Evolutionary conservation across 2,888 invertebrate species (phyloP).

Genomic region (Himalopsyche tibetana): DNA sequence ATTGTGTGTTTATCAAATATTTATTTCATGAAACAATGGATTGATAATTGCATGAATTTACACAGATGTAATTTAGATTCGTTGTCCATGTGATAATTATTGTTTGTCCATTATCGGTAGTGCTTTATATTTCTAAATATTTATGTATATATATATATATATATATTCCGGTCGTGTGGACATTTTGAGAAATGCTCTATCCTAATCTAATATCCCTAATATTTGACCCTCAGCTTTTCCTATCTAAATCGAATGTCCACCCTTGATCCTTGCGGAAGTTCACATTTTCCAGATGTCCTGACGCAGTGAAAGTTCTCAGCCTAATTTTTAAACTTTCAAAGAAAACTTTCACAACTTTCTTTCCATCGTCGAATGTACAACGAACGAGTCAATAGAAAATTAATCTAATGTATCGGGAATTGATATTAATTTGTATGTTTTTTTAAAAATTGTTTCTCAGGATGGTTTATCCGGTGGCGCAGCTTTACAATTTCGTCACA

Average conservation of each 20-base stretch:
- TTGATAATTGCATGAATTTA: too few species aligned
- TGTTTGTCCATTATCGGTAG: too few species aligned
- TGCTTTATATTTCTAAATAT: too few species aligned
- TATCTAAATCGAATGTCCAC: not conserved
- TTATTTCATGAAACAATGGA: too few species aligned
- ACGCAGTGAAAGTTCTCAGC: not conserved
- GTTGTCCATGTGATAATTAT: too few species aligned
- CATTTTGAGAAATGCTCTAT: conserved; percentile 10
- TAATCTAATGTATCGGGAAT: not conserved
- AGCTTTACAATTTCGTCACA: conserved; percentile 91
- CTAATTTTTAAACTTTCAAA: conserved; percentile 15
- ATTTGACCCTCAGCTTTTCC: conserved; percentile 36
- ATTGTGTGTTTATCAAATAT: too few species aligned
- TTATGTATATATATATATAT: too few species aligned
- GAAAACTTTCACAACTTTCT: not conserved
- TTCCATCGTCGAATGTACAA: not conserved
- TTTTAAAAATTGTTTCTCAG: conserved; percentile 71
- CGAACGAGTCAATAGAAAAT: not conserved
- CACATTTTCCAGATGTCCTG: conserved; percentile 57
- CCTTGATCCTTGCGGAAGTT: conserved; percentile 54
- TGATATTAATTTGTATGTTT: conserved; percentile 46
- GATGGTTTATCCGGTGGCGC: conserved; percentile 89
- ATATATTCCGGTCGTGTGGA: not conserved
- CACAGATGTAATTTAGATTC: too few species aligned
- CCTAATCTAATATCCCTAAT: not conserved